Evolutionary conservation across 2,888 invertebrate species (phyloP).

Genomic region (Drosophila nr. perissopoda): DNA sequence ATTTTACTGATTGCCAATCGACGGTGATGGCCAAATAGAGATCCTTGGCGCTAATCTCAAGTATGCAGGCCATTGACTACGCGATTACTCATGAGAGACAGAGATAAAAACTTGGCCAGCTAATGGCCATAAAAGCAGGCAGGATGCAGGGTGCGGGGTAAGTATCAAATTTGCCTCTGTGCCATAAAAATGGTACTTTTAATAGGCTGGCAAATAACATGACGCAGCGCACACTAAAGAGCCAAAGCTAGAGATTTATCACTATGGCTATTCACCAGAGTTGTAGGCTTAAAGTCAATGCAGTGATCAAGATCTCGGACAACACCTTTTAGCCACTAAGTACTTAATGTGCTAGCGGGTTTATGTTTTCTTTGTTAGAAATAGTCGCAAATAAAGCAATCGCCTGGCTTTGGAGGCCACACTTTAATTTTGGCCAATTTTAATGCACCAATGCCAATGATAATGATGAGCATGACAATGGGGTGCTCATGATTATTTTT

Average conservation of each 20-base stretch:
- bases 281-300: not conserved
- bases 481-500: constrained; percentile 45
- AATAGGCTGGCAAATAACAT: constrained; percentile 31
- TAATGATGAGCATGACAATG: constrained; percentile 41
- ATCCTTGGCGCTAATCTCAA: constrained; percentile 40
- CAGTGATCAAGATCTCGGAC: not conserved
- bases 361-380: not conserved
- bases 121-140: constrained; percentile 40
- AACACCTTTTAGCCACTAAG: not conserved
- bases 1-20: constrained; percentile 24
- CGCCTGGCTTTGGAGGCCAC: not conserved
- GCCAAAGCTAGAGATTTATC: not conserved
- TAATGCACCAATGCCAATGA: constrained; percentile 31
- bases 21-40: constrained; percentile 12
- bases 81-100: constrained; percentile 51
- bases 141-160: not conserved
- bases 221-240: constrained; percentile 1
- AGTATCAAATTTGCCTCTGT: constrained; percentile 18
- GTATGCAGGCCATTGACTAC: constrained; percentile 41
- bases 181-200: constrained; percentile 28
- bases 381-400: not conserved
- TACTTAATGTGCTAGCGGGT: not conserved
- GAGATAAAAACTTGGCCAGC: constrained; percentile 51
- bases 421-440: constrained; percentile 27
- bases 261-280: not conserved